Base-by-base conservation (phyloP, 2,797 vertebrate genomes). In the Chloroceryle inda region DNA sequence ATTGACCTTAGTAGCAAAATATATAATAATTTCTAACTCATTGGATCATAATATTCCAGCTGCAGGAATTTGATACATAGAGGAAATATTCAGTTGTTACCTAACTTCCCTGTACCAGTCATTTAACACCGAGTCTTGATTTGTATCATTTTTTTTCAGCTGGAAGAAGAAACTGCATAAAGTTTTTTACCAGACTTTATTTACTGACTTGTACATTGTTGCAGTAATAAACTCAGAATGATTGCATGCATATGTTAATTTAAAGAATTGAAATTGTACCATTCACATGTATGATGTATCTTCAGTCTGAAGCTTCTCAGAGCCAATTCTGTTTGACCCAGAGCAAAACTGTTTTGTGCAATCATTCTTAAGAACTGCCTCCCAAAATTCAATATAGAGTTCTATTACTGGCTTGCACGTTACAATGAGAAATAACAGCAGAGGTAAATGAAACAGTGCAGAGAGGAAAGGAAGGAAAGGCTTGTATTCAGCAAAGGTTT, bases 161-260 rank as follows among this genome's bases (percentile, higher is more conserved):
- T 85, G 72, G 61, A 77, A 64, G 72, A 87, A 79, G 61, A 59
- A 89, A 67, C 56, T 68, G 52, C 61, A 50, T 92, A 50, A 94
- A 87, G 31, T 80, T 95, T 91, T 93, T 93, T 71, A 40, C n/a
- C 64, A 91, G 52, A 27, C 49, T 92, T 88, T 85, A 91, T 91
- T 96, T 94, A 94, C 79, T 89, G 50, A 47, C 78, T 85, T 81
- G 53, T 31, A 92, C 61, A 21, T 78, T 81, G 91, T 77, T 96
- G 75, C 55, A 89, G 79, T 85, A 96, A 96, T 88, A 94, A 91
- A 87, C 79, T 83, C 91, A 85, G 76, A 55, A 63, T 72, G 87
- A 89, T 53, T 91, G 85, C 40, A 26, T 71, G 80, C 50, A 44
- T 77, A 59, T 63, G 49, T 80, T 95, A 94, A 87, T 97, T 91